Evolutionary conservation across 2,797 vertebrate genomes (phyloP), one percentile per base, ranked within the genome.

Genomic region (Fistularia tabacaria): DNA sequence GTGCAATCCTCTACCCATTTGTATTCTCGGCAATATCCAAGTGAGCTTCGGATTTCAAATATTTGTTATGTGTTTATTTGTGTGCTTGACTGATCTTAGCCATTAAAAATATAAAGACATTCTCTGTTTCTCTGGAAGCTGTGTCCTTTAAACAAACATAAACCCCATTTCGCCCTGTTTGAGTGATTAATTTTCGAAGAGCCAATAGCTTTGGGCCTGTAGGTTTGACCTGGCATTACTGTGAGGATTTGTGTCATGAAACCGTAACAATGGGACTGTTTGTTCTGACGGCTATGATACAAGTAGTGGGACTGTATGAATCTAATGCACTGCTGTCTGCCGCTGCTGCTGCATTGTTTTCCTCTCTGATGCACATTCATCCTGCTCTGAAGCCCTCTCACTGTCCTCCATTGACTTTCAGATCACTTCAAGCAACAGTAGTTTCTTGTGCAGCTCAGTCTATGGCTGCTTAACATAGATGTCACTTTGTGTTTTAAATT

Each of bases 261-360:
- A 3, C 43, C 41, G 10, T 38, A 47, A 87, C 81, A 84, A 85
- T 71, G 60, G 25, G 38, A 38, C 48, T 10, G 50, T 43, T 83
- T 85, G 79, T 86, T 54, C 66, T 51, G 58, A 49, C 38, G 15
- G 67, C 68, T 52, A 7, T 49, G 63, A 72, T 39, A 64, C 61
- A 48, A 38, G 73, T 83, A 48, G 75, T 78, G 80, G 83, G 74
- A 75, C 78, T 79, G 71, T 38, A 69, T 85, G 83, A 85, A 80
- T 77, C 64, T 55, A 6, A 14, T 14, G n/a, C 14, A 46, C 45
- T 46, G 54, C 65, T 68, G 74, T 47, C 70, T 68, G 74, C 83
- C n/a, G 13, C 14, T 69, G 47, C 13, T 54, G 14, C 42, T 64
- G 49, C 62, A 71, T 55, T 55, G 54, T 52, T 52, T 8, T 43